Evolutionary conservation across 2,113 vertebrate species (phyloP), one percentile per base, ranked within the genome.

Genomic region (Salvator merianae): DNA sequence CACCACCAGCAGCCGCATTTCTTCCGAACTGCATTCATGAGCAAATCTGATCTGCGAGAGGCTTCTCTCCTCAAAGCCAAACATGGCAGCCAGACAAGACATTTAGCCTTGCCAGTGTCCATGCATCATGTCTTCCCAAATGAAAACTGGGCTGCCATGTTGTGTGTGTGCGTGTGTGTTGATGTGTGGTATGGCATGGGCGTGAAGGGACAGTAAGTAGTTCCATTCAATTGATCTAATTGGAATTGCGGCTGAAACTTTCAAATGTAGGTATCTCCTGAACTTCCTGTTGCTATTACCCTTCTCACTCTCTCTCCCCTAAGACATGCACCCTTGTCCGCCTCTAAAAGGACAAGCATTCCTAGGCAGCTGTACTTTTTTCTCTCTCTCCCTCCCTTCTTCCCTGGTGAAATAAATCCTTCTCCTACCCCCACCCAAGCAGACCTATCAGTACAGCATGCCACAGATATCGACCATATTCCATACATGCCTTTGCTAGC

Each of bases 381-480:
- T n/a, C 78, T 32, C 78, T 43, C 77, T 36, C 50, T 8, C 62
- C 32, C 63, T 12, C 71, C 40, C 10, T 18, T 7, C 28, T 73
- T 32, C 70, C 20, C 30, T 22, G 24, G 70, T n/a, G 70, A 74
- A 83, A 53, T 75, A 20, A 30, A 65, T 66, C 40, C 59, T 69
- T 43, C 72, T 66, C 40, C 72, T 76, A 28, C 82, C 73, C 62
- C 74, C 18, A 1, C 32, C 53, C 83, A 32, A 9, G 77, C 83
- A 73, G 55, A n/a, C 69, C 55, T 79, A 85, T 79, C 83, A 65
- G 68, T 73, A 18, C 69, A 73, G 55, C 83, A 85, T 85, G 77
- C 83, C 77, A 73, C 32, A 79, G 83, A 85, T 85, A 85, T 79
- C 83, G 59, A 59, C 68, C 69, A 36, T 85, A 79, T 85, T 73